Evolutionary conservation across 2,888 invertebrate genomes (phyloP).

Genomic region (Heliconius cydno): DNA sequence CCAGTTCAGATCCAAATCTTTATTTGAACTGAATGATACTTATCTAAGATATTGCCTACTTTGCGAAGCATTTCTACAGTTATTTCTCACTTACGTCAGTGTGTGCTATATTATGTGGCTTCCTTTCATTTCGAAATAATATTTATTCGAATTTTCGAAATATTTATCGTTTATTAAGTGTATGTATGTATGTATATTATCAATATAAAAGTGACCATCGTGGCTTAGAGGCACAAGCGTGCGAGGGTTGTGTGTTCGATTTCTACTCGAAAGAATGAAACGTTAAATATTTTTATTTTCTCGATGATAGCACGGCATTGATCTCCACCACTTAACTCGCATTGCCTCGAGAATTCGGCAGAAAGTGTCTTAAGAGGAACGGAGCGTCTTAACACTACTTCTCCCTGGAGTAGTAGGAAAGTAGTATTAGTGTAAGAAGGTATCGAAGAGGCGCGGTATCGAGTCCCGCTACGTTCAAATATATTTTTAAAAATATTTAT

Average conservation of each 20-base stretch:
- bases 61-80: constrained; percentile 23
- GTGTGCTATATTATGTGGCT: constrained; percentile 18
- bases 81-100: constrained; percentile 28
- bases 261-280: not conserved
- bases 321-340: not conserved
- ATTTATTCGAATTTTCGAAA: not conserved
- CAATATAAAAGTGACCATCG: not conserved
- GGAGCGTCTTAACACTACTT: too few species aligned
- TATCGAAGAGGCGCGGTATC: too few species aligned
- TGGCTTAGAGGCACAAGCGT: too few species aligned
- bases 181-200: too few species aligned
- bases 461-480: too few species aligned
- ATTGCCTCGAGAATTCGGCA: too few species aligned
- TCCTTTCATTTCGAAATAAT: not conserved
- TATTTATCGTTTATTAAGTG: not conserved
- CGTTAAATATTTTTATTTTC: not conserved
- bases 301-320: not conserved
- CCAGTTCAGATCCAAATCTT: constrained; percentile 36
- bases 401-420: too few species aligned
- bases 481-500: too few species aligned
- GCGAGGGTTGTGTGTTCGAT: not conserved
- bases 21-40: constrained; percentile 21
- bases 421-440: too few species aligned
- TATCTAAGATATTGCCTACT: constrained; percentile 25
- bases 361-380: too few species aligned